Conservation (phyloP, 2,888 invertebrate species). For the Terebella lapidaria region DNA sequence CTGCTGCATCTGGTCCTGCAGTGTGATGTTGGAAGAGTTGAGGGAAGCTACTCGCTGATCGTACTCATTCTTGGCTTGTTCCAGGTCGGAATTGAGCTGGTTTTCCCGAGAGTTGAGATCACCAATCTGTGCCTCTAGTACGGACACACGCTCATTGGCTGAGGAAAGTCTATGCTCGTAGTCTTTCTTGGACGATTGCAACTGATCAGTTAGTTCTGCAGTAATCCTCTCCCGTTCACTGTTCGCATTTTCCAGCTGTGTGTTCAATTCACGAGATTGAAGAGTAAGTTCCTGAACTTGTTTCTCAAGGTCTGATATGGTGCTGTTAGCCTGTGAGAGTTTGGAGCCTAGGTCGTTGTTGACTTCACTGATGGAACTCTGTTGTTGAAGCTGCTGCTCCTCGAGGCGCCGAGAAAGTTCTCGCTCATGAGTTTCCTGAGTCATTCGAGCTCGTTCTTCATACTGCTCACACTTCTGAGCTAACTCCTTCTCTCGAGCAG, state of each 20-base stretch:
- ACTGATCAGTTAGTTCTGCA: background rate
- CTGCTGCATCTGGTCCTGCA: conserved; percentile 7
- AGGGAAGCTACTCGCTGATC: conserved; percentile 5
- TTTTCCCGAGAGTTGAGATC: conserved; percentile 19
- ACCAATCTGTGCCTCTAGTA: conserved; percentile 10
- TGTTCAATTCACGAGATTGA: conserved; percentile 12
- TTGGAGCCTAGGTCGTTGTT: conserved; percentile 8
- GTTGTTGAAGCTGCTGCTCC: conserved; percentile 16
- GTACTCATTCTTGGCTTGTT: conserved; percentile 11
- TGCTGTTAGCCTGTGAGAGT: conserved; percentile 16
- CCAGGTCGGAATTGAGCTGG: conserved; percentile 16
- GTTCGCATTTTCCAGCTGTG: conserved; percentile 16
- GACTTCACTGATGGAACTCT: conserved; percentile 14
- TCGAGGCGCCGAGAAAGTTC: conserved; percentile 16
- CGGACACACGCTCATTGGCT: background rate
- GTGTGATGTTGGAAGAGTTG: too few relatives aligned
- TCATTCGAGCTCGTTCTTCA: conserved; percentile 19
- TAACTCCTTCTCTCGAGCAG: conserved; percentile 10
- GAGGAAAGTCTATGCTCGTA: conserved; percentile 22
- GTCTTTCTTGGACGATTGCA: background rate
- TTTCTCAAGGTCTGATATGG: conserved; percentile 14
- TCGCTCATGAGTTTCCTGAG: conserved; percentile 11
- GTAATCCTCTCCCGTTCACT: conserved; percentile 11
- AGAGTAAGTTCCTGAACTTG: conserved; percentile 15
- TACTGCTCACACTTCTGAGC: conserved; percentile 17